Conservation (phyloP, 2,113 vertebrate genomes). For the Herpetotheres cachinnans region DNA sequence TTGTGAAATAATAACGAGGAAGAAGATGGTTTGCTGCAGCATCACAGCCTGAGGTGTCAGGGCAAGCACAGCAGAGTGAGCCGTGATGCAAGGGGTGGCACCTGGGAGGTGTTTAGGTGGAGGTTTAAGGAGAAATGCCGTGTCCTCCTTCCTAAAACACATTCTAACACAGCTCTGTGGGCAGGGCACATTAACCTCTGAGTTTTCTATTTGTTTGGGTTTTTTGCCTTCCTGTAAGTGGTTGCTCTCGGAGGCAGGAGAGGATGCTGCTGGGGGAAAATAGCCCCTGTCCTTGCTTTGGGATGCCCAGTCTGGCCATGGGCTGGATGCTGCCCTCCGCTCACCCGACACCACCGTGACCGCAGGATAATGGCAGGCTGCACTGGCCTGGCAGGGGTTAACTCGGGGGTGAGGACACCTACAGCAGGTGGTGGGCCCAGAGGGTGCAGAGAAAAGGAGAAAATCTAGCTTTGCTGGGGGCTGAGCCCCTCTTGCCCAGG, state of each 20-base stretch:
- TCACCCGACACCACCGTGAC: fast-evolving
- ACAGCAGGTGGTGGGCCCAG: neutral
- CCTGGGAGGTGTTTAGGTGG: too few relatives aligned
- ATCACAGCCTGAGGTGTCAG: neutral
- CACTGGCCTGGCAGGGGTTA: neutral
- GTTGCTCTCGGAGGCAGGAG: neutral
- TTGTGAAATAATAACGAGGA: neutral
- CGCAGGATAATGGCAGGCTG: neutral
- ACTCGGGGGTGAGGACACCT: neutral
- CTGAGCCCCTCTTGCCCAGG: neutral
- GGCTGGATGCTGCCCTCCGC: neutral
- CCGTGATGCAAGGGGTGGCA: neutral
- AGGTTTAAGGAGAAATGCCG: neutral
- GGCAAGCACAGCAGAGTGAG: neutral
- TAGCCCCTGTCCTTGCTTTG: too few relatives aligned
- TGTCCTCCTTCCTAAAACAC: neutral
- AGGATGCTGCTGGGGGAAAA: neutral
- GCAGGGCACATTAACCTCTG: neutral
- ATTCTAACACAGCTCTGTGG: neutral
- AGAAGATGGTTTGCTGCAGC: neutral
- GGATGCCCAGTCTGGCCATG: neutral
- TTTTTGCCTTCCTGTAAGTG: neutral
- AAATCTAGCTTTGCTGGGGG: neutral
- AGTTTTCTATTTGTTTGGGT: neutral
- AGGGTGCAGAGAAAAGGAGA: neutral